A percentile compares a stretch with the other conserved stretches of the same genome.
These are phyloP conservation scores for Autographa pulchrina DNA, from an alignment of 2,888 invertebrate species.

Conservation along the genomic window DNA sequence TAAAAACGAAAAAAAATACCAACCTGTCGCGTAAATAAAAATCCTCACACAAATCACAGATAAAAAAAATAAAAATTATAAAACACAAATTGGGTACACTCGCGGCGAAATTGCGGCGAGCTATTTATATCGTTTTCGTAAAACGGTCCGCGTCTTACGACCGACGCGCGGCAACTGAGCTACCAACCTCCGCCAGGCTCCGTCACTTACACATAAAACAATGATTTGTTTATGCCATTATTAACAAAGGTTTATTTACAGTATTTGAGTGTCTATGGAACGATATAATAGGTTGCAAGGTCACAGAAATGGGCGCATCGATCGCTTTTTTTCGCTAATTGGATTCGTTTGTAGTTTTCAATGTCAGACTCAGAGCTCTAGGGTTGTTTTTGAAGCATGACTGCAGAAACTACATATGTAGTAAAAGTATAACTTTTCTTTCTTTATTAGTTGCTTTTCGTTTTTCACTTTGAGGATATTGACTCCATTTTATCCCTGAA, in stretches of 20 bases:
- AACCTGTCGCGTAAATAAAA: slow-evolving; percentile 73
- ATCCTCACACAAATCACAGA: slow-evolving; percentile 81
- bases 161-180: slow-evolving; percentile 77
- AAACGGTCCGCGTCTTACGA: slow-evolving; percentile 75
- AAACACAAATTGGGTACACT: slow-evolving; percentile 77
- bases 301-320: slow-evolving; percentile 20
- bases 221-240: slow-evolving; percentile 62
- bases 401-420: slow-evolving; percentile 1
- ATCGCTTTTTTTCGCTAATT: slow-evolving; percentile 40
- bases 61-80: slow-evolving; percentile 70
- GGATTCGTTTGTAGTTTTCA: slow-evolving; percentile 40
- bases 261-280: slow-evolving; percentile 29
- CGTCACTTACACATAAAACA: slow-evolving; percentile 49
- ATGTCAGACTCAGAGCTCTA: slow-evolving; percentile 46
- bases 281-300: slow-evolving; percentile 42
- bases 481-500: not conserved
- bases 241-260: slow-evolving; percentile 56
- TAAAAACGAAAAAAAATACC: slow-evolving; percentile 58
- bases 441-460: not conserved
- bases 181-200: slow-evolving; percentile 22
- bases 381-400: slow-evolving; percentile 25
- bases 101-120: slow-evolving; percentile 69
- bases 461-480: not conserved
- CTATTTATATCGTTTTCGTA: slow-evolving; percentile 40
- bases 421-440: not conserved